These are phyloP conservation scores for Sylvia borin DNA, from an alignment of 2,797 vertebrate genomes.

Conservation along the genomic window DNA sequence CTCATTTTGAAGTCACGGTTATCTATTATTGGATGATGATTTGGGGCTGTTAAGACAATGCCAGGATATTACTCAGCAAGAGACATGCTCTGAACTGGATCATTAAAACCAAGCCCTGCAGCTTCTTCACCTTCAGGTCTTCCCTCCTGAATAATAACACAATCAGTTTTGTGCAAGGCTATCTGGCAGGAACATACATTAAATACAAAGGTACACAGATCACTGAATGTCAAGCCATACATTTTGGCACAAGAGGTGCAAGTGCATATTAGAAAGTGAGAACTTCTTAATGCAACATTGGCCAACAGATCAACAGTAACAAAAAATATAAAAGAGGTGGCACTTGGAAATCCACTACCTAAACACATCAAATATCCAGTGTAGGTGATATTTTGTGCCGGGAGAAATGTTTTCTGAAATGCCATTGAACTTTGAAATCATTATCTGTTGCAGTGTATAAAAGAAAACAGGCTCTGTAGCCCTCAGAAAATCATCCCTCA, in stretches of 20 bases:
- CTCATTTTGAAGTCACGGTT: conserved; percentile 28
- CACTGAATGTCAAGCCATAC: neutral
- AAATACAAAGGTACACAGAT: neutral
- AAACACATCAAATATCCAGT: neutral
- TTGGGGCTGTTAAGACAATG: conserved; percentile 43
- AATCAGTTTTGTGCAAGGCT: neutral
- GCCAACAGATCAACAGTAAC: neutral
- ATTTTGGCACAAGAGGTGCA: neutral
- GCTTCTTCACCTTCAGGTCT: conserved; percentile 29
- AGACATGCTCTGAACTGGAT: neutral
- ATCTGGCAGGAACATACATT: neutral
- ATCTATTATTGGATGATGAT: conserved; percentile 50
- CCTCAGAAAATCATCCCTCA: neutral
- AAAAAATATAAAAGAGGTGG: neutral
- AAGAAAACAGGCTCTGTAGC: neutral
- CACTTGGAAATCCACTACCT: neutral
- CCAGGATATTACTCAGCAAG: conserved; percentile 54
- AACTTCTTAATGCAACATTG: neutral
- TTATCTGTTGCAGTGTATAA: neutral
- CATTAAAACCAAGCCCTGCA: conserved; percentile 56
- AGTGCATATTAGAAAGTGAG: neutral
- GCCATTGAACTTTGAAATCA: neutral
- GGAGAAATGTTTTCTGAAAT: neutral
- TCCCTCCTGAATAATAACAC: neutral
- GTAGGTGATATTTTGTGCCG: neutral